phyloP scores from a whole-genome alignment of 2,113 vertebrate genomes.

The Urocitellus parryii region DNA sequence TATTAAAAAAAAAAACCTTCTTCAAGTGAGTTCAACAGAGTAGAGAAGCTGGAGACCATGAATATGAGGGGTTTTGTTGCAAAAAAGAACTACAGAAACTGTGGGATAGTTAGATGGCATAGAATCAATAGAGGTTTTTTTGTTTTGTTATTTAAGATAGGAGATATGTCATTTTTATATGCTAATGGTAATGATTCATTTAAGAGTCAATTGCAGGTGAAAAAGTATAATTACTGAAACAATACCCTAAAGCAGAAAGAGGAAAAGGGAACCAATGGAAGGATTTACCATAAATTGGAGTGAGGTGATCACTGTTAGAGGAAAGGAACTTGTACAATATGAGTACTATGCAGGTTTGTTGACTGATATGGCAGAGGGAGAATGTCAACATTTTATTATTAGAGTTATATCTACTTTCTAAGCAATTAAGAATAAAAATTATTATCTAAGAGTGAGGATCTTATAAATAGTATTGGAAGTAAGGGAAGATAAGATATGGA shows the following conservation, averaged over 20 bases:
- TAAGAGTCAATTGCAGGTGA: background rate
- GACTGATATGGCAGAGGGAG: background rate
- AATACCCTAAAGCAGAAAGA: background rate
- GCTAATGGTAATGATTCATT: background rate
- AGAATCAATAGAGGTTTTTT: background rate
- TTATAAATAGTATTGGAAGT: background rate
- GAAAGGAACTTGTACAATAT: background rate
- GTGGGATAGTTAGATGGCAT: background rate
- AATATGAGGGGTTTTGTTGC: background rate
- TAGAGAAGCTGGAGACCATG: background rate
- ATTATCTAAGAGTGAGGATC: background rate
- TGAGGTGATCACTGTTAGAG: background rate
- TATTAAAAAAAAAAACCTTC: too few species aligned
- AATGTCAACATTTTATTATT: background rate
- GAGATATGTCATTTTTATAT: background rate
- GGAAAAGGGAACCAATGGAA: background rate
- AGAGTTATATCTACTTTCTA: background rate
- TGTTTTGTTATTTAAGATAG: background rate
- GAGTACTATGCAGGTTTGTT: background rate
- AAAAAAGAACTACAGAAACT: background rate
- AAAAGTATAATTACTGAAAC: background rate
- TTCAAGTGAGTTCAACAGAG: background rate
- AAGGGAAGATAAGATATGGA: background rate
- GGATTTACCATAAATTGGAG: background rate
- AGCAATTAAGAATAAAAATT: background rate